These are phyloP conservation scores for Escarpia spicata DNA, from an alignment of 2,888 invertebrate genomes.

Conservation along the genomic window DNA sequence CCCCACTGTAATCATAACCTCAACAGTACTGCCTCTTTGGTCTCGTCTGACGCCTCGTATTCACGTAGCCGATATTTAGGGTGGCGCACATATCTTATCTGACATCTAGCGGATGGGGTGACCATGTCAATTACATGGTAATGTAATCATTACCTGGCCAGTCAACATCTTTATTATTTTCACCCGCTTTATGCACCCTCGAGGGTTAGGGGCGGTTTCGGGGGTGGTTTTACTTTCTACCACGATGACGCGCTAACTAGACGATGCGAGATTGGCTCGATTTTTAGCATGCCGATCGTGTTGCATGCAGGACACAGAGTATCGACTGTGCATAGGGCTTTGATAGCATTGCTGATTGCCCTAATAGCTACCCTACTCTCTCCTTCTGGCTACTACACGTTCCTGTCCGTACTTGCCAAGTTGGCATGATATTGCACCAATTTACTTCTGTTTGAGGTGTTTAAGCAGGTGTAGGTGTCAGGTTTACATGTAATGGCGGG, in stretches of 20 bases:
- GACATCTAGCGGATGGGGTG: neutral
- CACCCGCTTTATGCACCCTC: neutral
- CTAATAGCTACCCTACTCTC: neutral
- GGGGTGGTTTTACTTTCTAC: neutral
- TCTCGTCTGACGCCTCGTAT: neutral
- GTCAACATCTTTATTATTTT: conserved; percentile 16
- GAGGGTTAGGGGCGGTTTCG: neutral
- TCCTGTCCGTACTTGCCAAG: neutral
- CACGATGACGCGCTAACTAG: neutral
- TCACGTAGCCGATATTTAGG: neutral
- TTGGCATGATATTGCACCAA: neutral
- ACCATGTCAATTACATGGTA: neutral
- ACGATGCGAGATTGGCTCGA: neutral
- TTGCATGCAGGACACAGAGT: neutral
- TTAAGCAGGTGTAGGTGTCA: neutral
- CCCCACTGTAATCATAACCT: neutral
- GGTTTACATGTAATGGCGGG: neutral
- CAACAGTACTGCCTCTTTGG: neutral
- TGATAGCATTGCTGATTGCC: neutral
- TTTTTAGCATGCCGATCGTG: neutral
- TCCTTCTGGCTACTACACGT: neutral
- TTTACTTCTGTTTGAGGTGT: conserved; percentile 2
- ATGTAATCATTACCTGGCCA: conserved; percentile 16
- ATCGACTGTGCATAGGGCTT: neutral
- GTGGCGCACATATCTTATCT: neutral